Evolutionary conservation across 2,888 invertebrate genomes (phyloP), one percentile per base, ranked within the genome.

Genomic region (Dasysyrphus tricinctus): DNA sequence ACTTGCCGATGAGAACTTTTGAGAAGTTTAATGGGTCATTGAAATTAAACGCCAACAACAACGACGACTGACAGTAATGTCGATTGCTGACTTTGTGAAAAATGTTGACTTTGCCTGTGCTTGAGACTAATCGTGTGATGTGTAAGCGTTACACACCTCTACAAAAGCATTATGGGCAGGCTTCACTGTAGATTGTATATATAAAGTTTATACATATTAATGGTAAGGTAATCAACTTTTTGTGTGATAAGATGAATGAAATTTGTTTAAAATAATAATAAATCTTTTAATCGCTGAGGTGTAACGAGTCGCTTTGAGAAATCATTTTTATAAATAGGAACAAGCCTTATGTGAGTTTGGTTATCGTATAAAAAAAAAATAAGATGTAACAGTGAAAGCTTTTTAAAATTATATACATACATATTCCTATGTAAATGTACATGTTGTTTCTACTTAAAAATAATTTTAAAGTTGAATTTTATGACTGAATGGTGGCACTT

Each of bases 21-120:
- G n/a, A 44, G 69, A 83, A 79, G 83, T 83, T 83, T 83, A 83
- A 83, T 83, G 83, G 83, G 83, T 79, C 83, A 83, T 83, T 83
- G 83, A 79, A 83, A 78, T 72, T 83, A 32, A 42, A 79, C 39
- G 59, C 59, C 61, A 24, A 54, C 56, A n/a, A 34, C 56, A 9
- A 32, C 14, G 34, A n/a, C 9, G 2, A 14, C 16, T 12, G 16
- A 11, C 12, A 59, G 1, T 37, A 12, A 59, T 12, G 19, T 59
- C 57, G 34, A 59, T 37, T 19, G 57, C 37, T n/a, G 44, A 44
- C n/a, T 80, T 49, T 12, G 39, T 56, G 37, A 16, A 37, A 16
- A 51, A 59, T 37, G 47, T 29, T 47, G 32, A 34, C 12, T 49
- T 39, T 9, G 24, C 24, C 3, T 7, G 34, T 3, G 16, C 32